These are phyloP conservation scores for Dendrocincla fuliginosa DNA, from an alignment of 2,797 vertebrate genomes.

Conservation along the genomic window DNA sequence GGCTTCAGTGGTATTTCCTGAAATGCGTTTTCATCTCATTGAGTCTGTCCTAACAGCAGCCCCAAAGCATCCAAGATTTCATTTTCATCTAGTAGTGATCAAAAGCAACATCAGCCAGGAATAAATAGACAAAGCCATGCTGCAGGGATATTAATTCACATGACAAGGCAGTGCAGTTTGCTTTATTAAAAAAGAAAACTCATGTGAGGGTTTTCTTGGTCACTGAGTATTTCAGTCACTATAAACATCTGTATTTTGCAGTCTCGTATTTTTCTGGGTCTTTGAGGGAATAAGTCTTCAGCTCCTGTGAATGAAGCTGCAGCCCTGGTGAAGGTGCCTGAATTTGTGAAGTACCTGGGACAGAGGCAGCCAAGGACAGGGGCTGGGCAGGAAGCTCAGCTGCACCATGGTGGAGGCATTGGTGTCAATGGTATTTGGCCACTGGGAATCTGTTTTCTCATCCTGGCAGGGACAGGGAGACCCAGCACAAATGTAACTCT, in stretches of 20 bases:
- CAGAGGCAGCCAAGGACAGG: background rate
- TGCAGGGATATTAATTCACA: slow-evolving; percentile 15
- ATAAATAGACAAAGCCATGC: slow-evolving; percentile 35
- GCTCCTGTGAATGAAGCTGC: background rate
- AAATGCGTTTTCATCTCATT: slow-evolving; percentile 30
- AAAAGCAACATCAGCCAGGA: slow-evolving; percentile 58
- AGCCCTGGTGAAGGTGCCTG: background rate
- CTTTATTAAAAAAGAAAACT: slow-evolving; percentile 48
- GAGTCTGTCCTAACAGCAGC: slow-evolving; percentile 38
- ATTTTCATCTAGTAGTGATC: slow-evolving; percentile 51
- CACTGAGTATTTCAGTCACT: background rate
- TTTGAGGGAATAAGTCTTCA: background rate
- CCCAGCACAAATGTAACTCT: background rate
- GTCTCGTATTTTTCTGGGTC: background rate
- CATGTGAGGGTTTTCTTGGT: background rate
- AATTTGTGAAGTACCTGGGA: background rate
- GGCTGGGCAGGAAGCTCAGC: background rate
- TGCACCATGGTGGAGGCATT: background rate
- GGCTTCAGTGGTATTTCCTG: slow-evolving; percentile 38
- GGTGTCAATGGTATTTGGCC: background rate
- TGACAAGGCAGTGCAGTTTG: slow-evolving; percentile 30
- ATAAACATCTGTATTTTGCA: background rate
- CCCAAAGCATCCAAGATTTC: slow-evolving; percentile 33
- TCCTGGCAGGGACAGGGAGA: background rate
- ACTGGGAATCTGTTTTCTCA: background rate